Percentiles rank a stretch among this genome's conserved stretches.
phyloP scores from a whole-genome alignment of 2,888 invertebrate species.

The Opisthograptis luteolata region DNA sequence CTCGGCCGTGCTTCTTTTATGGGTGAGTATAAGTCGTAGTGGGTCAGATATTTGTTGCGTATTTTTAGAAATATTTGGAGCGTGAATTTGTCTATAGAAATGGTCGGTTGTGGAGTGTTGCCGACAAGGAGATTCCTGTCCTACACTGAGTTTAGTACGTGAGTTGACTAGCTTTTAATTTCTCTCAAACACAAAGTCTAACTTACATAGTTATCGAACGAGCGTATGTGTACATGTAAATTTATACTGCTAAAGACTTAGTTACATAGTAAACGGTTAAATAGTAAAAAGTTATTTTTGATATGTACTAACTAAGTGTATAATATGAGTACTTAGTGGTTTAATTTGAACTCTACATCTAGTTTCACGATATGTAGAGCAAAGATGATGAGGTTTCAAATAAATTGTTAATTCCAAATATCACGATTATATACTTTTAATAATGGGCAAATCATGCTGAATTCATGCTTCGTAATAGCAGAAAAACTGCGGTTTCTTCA shows the following conservation, averaged over 20 bases:
- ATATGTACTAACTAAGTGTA: too few relatives aligned
- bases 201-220: too few relatives aligned
- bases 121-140: not conserved
- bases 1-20: constrained; percentile 57
- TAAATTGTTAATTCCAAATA: constrained; percentile 14
- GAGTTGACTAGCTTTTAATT: too few relatives aligned
- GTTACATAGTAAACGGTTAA: too few relatives aligned
- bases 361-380: constrained; percentile 13
- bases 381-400: constrained; percentile 15
- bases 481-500: constrained; percentile 25
- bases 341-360: not conserved
- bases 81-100: constrained; percentile 27
- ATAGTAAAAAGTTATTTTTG: too few relatives aligned
- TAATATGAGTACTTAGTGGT: too few relatives aligned
- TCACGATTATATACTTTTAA: constrained; percentile 19
- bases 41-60: constrained; percentile 36
- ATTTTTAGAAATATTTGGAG: constrained; percentile 43
- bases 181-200: too few relatives aligned
- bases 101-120: constrained; percentile 7
- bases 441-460: constrained; percentile 12
- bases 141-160: too few relatives aligned
- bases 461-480: constrained; percentile 7
- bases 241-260: too few relatives aligned
- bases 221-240: too few relatives aligned
- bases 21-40: constrained; percentile 61